Percentiles rank a stretch among this genome's conserved stretches.
phyloP scores from a whole-genome alignment of 2,888 invertebrate species.

The Lepidochitona cinerea region DNA sequence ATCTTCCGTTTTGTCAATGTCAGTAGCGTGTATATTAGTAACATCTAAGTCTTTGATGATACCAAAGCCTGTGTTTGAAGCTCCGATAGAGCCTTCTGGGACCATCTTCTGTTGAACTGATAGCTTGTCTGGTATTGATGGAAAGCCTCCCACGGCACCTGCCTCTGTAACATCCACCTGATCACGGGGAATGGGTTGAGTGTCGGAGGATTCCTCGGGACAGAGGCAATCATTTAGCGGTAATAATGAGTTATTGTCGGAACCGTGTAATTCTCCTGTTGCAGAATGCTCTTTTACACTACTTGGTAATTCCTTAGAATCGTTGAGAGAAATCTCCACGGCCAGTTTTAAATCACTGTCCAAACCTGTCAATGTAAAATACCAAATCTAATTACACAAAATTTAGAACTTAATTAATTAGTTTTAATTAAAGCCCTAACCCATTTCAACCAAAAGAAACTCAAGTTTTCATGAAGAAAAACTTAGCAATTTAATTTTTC shows the following conservation, averaged over 20 bases:
- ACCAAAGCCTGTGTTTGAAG: constrained; percentile 52
- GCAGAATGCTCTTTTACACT: background rate
- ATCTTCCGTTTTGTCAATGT: constrained; percentile 62
- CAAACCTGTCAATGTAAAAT: background rate
- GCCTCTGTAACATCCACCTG: constrained; percentile 55
- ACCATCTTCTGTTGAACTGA: background rate
- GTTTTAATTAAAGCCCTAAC: too few species aligned
- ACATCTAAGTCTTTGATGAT: constrained; percentile 68
- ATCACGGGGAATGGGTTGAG: constrained; percentile 52
- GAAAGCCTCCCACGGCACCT: constrained; percentile 37
- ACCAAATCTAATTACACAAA: background rate
- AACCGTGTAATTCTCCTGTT: constrained; percentile 7
- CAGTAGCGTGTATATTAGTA: constrained; percentile 61
- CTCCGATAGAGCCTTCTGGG: background rate
- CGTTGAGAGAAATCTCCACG: constrained; percentile 26
- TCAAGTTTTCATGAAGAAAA: too few species aligned
- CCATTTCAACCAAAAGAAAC: too few species aligned
- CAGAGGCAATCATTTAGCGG: too few species aligned
- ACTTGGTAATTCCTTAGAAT: background rate
- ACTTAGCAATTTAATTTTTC: too few species aligned
- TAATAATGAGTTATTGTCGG: constrained; percentile 26
- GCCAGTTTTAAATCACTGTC: constrained; percentile 35
- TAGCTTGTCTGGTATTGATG: background rate
- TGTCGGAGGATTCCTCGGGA: constrained; percentile 50
- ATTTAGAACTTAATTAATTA: too few species aligned